Evolutionary conservation across 2,888 invertebrate genomes (phyloP).

Genomic region (Cheilosia vulpina): DNA sequence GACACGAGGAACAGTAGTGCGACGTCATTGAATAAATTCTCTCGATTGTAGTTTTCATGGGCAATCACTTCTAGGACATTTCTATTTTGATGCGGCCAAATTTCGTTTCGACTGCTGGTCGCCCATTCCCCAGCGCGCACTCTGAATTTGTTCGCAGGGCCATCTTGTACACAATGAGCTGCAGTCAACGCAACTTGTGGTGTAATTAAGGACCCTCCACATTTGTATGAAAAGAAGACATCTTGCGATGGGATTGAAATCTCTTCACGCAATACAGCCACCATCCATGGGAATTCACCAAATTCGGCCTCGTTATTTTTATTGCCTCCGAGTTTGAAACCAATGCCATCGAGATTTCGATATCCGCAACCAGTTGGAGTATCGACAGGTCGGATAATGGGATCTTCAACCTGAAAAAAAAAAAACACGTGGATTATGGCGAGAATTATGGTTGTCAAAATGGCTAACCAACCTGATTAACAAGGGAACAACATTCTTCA

Average conservation of each 20-base stretch:
- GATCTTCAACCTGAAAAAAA: constrained; percentile 7
- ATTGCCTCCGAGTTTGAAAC: constrained; percentile 86
- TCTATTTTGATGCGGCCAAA: constrained; percentile 88
- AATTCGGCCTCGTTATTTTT: constrained; percentile 88
- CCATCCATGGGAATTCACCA: constrained; percentile 94
- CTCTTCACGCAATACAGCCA: constrained; percentile 87
- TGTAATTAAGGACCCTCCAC: constrained; percentile 92
- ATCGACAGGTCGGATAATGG: constrained; percentile 76
- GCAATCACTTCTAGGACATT: constrained; percentile 82
- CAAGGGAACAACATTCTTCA: constrained; percentile 18
- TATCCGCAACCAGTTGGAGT: constrained; percentile 86
- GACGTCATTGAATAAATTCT: constrained; percentile 89
- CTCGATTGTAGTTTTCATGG: constrained; percentile 85
- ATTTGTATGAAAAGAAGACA: constrained; percentile 87
- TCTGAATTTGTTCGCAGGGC: constrained; percentile 77
- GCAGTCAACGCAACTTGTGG: constrained; percentile 89
- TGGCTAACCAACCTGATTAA: neutral
- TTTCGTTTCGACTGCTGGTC: constrained; percentile 88
- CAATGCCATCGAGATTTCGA: constrained; percentile 89
- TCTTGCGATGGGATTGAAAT: constrained; percentile 81
- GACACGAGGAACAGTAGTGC: constrained; percentile 87
- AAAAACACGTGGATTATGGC: neutral
- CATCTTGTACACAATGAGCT: constrained; percentile 86
- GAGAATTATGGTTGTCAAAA: neutral
- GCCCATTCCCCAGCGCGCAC: constrained; percentile 92